These are phyloP conservation scores for Sinocyclocheilus anshuiensis DNA, from an alignment of 2,113 vertebrate genomes.

Conservation along the genomic window DNA sequence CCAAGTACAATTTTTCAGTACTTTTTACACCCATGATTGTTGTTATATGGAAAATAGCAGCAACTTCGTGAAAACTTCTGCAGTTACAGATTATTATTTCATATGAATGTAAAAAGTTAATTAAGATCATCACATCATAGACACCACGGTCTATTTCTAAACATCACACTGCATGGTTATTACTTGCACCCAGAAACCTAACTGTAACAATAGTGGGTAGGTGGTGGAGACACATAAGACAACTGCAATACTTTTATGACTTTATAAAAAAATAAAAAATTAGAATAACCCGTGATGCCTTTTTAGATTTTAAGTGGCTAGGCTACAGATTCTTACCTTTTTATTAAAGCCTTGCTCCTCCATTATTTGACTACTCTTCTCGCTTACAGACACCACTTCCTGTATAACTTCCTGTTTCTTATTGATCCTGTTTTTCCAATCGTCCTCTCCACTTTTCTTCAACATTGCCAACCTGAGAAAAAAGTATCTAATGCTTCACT, in stretches of 20 bases:
- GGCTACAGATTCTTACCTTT: conserved; percentile 76
- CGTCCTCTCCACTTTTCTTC: conserved; percentile 95
- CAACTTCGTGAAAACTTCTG: too few species aligned
- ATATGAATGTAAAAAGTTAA: too few species aligned
- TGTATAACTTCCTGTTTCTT: conserved; percentile 89
- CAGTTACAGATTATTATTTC: too few species aligned
- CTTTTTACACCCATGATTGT: background rate
- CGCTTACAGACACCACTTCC: conserved; percentile 61
- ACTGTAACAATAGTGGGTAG: background rate
- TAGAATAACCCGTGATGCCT: background rate
- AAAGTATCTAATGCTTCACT: conserved; percentile 3
- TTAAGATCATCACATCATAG: too few species aligned
- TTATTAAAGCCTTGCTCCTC: conserved; percentile 85
- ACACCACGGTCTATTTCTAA: too few species aligned
- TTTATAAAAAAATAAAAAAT: too few species aligned
- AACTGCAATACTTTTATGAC: background rate
- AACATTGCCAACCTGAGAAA: conserved; percentile 85
- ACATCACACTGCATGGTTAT: background rate
- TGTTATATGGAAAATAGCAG: background rate
- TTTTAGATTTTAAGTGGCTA: background rate
- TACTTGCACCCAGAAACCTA: background rate
- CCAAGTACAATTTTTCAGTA: background rate
- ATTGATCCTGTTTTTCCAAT: conserved; percentile 92
- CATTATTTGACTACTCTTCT: conserved; percentile 72
- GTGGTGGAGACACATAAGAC: background rate